Evolutionary conservation across 2,113 vertebrate species (phyloP), one percentile per base, ranked within the genome.

Genomic region (Aptenodytes forsteri): DNA sequence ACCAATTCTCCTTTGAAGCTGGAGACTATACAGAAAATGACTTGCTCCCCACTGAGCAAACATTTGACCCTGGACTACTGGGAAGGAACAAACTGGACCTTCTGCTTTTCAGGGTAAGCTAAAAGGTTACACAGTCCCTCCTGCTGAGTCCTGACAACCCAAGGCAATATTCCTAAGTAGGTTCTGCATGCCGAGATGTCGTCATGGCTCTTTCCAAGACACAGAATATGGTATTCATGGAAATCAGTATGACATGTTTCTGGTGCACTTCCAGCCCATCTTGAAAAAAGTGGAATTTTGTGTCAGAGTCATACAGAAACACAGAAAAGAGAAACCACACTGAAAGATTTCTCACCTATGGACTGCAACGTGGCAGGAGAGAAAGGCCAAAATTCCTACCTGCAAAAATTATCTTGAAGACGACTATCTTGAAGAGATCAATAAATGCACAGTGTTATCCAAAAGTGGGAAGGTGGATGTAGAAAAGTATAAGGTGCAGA

Each of bases 41-140:
- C 87, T 92, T 82, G 49, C 83, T 83, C 69, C 95, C 92, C 38
- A 56, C 81, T 69, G 86, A 86, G 96, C 65, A 96, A 95, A 91
- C 95, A 93, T 96, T 95, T 97, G 96, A 97, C 93, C 86, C 59
- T 85, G 21, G 16, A 81, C 86, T 89, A 93, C 83, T 61, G 78
- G 59, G 83, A 93, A 92, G 84, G 83, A 95, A 93, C 83, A 91
- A 93, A 95, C 90, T 93, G 88, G 90, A 96, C 92, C 90, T 96
- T 97, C 94, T 94, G 92, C 90, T 96, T 97, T 96, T 93, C 88
- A 96, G 83, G 67, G 30, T 64, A 88, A 93, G 40, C 90, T 86
- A 89, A 97, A 94, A 97, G 86, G 88, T 94, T 93, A 88, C 40
- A 84, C 19, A 84, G 64, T 16, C 47, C 54, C 91, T 87, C 93